Evolutionary conservation across 2,888 invertebrate species (phyloP).

Genomic region (Aleiodes testaceus): DNA sequence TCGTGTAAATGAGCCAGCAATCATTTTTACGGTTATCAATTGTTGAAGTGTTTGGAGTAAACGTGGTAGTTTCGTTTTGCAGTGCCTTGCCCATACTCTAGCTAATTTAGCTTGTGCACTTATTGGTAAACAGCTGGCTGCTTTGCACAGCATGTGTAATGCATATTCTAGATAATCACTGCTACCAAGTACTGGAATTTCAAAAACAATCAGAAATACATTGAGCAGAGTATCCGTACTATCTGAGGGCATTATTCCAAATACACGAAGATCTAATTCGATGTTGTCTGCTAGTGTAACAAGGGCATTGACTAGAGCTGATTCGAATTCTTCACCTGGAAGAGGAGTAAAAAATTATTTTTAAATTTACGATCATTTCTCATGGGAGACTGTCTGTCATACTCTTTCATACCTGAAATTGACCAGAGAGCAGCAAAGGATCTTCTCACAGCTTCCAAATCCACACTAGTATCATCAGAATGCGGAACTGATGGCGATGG

Average conservation of each 20-base stretch:
- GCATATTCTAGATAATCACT: conserved; percentile 89
- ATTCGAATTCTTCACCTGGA: conserved; percentile 72
- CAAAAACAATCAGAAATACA: conserved; percentile 84
- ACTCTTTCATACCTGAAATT: conserved; percentile 60
- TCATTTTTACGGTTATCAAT: conserved; percentile 88
- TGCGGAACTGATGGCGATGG: conserved; percentile 67
- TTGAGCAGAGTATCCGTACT: conserved; percentile 74
- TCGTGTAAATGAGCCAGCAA: conserved; percentile 82
- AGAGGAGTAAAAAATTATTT: conserved; percentile 47
- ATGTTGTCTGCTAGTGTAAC: conserved; percentile 82
- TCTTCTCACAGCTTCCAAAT: conserved; percentile 82
- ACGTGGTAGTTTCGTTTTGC: conserved; percentile 77
- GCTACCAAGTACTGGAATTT: conserved; percentile 82
- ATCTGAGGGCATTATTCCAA: conserved; percentile 76
- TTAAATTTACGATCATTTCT: conserved; percentile 70
- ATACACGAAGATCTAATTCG: conserved; percentile 81
- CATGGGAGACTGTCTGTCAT: conserved; percentile 38
- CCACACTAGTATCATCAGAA: conserved; percentile 75
- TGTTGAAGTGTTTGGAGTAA: conserved; percentile 89
- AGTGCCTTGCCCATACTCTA: conserved; percentile 84
- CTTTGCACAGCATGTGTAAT: conserved; percentile 85
- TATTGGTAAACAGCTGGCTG: conserved; percentile 82
- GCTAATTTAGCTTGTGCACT: conserved; percentile 86
- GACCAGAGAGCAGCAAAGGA: conserved; percentile 78
- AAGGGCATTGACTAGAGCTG: conserved; percentile 84